These are phyloP conservation scores for Rissa tridactyla DNA, from an alignment of 2,113 vertebrate species.

Conservation along the genomic window DNA sequence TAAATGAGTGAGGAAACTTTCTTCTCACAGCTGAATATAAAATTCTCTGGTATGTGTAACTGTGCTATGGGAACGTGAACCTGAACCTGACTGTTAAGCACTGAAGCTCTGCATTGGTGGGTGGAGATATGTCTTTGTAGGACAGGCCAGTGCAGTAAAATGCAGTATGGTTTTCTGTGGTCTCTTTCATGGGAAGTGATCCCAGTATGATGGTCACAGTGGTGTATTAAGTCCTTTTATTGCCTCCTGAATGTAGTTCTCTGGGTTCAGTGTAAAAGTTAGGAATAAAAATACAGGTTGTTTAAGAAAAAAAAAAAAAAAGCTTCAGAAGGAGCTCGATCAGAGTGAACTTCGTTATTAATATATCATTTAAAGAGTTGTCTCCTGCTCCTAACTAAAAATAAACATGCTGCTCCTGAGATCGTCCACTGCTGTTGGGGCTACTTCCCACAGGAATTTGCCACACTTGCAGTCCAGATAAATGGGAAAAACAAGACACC, in stretches of 20 bases:
- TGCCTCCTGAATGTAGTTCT: neutral
- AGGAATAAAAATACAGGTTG: neutral
- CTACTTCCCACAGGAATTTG: neutral
- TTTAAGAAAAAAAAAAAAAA: neutral
- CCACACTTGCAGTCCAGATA: neutral
- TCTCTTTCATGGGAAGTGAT: neutral
- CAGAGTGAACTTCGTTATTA: neutral
- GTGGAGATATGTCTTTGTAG: neutral
- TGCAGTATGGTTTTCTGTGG: neutral
- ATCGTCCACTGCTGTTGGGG: neutral
- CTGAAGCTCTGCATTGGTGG: neutral
- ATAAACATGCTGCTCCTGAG: neutral
- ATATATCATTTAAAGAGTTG: neutral
- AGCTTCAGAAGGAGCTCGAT: neutral
- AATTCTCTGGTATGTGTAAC: neutral
- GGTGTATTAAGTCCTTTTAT: neutral
- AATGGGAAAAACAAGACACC: neutral
- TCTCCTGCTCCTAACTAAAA: neutral
- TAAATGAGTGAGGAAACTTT: neutral
- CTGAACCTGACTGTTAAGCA: rapidly evolving
- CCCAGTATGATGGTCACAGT: neutral
- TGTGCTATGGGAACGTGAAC: neutral
- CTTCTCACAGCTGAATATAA: neutral
- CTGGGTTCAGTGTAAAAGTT: neutral
- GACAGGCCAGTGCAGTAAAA: neutral